Conservation (phyloP, 2,797 vertebrate species). For the Uromys caudimaculatus region DNA sequence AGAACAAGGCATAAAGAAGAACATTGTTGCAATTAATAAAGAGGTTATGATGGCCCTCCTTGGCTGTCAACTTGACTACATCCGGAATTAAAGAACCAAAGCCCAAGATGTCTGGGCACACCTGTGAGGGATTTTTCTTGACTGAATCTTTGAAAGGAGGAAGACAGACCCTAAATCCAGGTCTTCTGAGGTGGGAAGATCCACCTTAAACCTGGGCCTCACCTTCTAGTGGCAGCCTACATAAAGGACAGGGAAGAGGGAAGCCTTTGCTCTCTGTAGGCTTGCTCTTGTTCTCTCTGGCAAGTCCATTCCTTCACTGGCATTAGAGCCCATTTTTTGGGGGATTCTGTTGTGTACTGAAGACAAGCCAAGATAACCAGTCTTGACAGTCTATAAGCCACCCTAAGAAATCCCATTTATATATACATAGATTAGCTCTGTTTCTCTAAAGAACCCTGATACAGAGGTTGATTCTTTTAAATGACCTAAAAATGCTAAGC, state of each 20-base stretch:
- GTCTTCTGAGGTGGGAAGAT: background rate
- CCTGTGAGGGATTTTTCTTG: background rate
- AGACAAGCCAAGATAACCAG: background rate
- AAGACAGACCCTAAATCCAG: background rate
- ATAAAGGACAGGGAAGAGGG: background rate
- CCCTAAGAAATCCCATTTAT: background rate
- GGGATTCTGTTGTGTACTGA: background rate
- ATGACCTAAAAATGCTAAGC: background rate
- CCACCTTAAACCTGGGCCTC: background rate
- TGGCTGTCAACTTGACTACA: background rate
- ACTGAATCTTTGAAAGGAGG: background rate
- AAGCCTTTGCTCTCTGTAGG: background rate
- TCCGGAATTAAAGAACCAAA: background rate
- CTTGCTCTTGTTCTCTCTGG: background rate
- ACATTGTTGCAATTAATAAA: background rate
- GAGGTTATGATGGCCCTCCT: background rate
- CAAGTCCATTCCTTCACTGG: too few species aligned
- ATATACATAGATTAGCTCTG: background rate
- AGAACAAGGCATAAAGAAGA: background rate
- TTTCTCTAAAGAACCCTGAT: background rate
- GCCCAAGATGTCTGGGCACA: background rate
- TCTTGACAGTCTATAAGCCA: background rate
- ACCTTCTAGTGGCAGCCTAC: background rate
- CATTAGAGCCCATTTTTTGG: background rate
- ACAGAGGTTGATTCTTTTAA: background rate